Conservation (phyloP, 2,797 vertebrate genomes). For the Meriones psammophilus region DNA sequence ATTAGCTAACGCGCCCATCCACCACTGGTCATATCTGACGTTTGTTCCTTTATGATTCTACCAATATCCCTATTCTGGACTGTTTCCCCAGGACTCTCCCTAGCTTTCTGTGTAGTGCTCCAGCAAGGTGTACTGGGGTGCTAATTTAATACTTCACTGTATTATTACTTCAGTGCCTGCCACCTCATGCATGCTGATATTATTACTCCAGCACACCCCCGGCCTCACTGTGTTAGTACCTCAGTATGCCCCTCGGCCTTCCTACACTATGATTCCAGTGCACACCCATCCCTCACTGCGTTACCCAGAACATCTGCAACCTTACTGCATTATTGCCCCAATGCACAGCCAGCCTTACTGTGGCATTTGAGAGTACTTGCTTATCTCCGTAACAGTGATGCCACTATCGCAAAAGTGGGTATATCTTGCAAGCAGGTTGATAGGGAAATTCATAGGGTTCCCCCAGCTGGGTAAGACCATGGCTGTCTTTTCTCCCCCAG, state of each 20-base stretch:
- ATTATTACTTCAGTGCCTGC: neutral
- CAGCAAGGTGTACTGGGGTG: neutral
- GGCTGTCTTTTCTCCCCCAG: neutral
- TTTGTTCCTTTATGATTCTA: neutral
- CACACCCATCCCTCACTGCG: neutral
- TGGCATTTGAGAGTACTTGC: neutral
- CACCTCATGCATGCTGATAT: neutral
- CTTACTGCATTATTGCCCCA: constrained; percentile 14
- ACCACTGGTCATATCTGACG: neutral
- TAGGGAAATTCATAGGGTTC: neutral
- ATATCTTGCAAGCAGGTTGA: neutral
- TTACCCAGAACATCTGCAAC: neutral
- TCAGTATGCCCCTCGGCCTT: no score
- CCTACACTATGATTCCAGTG: neutral
- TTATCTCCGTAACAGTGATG: neutral
- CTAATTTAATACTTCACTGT: neutral
- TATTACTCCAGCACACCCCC: neutral
- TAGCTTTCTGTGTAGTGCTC: neutral
- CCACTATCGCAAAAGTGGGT: neutral
- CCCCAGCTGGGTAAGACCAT: neutral
- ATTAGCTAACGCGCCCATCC: constrained; percentile 71
- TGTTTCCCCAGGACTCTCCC: neutral
- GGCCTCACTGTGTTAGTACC: neutral
- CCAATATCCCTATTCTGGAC: neutral
- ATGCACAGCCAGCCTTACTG: constrained; percentile 27